phyloP scores from a whole-genome alignment of 2,797 vertebrate species.

The Melanotaenia boesemani region DNA sequence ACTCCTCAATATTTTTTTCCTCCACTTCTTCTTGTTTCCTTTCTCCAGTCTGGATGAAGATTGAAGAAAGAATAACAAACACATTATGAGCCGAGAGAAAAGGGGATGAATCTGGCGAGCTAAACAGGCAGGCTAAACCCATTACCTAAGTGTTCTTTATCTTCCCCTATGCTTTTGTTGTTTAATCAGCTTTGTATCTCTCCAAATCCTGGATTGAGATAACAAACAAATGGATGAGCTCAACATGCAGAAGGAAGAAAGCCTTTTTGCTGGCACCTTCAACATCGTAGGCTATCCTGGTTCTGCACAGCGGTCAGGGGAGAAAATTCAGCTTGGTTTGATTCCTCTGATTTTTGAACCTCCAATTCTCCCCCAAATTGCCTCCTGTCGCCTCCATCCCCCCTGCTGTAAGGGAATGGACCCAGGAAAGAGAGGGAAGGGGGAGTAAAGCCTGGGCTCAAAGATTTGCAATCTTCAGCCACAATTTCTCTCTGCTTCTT shows the following conservation, averaged over 20 bases:
- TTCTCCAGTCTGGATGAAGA: slow-evolving; percentile 76
- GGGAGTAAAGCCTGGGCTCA: slow-evolving; percentile 64
- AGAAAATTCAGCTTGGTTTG: slow-evolving; percentile 46
- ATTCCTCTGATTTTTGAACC: slow-evolving; percentile 41
- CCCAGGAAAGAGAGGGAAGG: slow-evolving; percentile 15
- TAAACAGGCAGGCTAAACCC: slow-evolving; percentile 86
- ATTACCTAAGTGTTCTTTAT: slow-evolving; percentile 90
- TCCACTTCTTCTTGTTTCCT: slow-evolving; percentile 52
- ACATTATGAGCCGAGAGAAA: slow-evolving; percentile 80
- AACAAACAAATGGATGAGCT: slow-evolving; percentile 88
- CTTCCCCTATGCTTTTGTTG: slow-evolving; percentile 87
- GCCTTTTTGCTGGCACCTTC: slow-evolving; percentile 74
- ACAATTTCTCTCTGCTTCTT: slow-evolving; percentile 73
- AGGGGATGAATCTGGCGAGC: slow-evolving; percentile 81
- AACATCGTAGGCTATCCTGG: slow-evolving; percentile 31
- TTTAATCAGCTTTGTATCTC: slow-evolving; percentile 92
- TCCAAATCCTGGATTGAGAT: slow-evolving; percentile 90
- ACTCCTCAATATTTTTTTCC: slow-evolving; percentile 36
- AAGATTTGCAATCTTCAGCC: slow-evolving; percentile 76
- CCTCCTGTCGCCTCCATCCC: slow-evolving; percentile 6
- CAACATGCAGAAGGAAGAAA: slow-evolving; percentile 72
- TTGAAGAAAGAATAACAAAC: slow-evolving; percentile 82
- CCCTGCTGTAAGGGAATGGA: slow-evolving; percentile 35
- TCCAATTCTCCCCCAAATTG: slow-evolving; percentile 36
- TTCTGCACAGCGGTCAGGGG: slow-evolving; percentile 62